Percentiles rank a stretch among this genome's conserved stretches.
Evolutionary conservation across 2,797 vertebrate genomes (phyloP).

Genomic region (Taenioides sp.): DNA sequence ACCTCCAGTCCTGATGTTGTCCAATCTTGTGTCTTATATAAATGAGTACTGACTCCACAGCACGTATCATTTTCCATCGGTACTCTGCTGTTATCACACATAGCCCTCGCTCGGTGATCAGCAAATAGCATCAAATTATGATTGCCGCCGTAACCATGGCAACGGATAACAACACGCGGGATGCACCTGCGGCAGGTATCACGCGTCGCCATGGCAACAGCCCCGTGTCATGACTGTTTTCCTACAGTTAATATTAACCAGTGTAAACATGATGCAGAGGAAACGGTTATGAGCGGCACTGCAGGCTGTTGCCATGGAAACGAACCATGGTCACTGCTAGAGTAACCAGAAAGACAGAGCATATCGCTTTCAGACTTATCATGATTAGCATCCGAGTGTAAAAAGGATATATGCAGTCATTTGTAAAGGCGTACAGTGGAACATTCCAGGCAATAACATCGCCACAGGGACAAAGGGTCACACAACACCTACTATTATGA

Average conservation of each 20-base stretch:
- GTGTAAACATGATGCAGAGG: conserved; percentile 29
- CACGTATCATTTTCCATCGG: conserved; percentile 24
- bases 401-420: not conserved
- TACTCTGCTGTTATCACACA: not conserved
- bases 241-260: conserved; percentile 63
- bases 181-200: conserved; percentile 37
- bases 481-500: too few relatives aligned
- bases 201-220: conserved; percentile 31
- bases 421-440: not conserved
- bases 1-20: not conserved
- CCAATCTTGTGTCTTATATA: not conserved
- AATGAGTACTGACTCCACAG: conserved; percentile 8
- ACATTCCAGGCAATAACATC: too few relatives aligned
- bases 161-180: conserved; percentile 31
- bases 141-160: conserved; percentile 41
- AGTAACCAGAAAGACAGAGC: conserved; percentile 16
- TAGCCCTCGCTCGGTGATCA: conserved; percentile 21
- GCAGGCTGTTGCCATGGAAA: conserved; percentile 59
- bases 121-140: conserved; percentile 57
- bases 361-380: conserved; percentile 10
- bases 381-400: not conserved
- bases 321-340: conserved; percentile 17
- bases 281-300: conserved; percentile 2
- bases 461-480: too few relatives aligned
- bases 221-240: not conserved